A percentile compares a stretch with the other conserved stretches of the same genome.
These are phyloP conservation scores for Pristiophorus japonicus DNA, from an alignment of 2,113 vertebrate genomes.

Conservation along the genomic window DNA sequence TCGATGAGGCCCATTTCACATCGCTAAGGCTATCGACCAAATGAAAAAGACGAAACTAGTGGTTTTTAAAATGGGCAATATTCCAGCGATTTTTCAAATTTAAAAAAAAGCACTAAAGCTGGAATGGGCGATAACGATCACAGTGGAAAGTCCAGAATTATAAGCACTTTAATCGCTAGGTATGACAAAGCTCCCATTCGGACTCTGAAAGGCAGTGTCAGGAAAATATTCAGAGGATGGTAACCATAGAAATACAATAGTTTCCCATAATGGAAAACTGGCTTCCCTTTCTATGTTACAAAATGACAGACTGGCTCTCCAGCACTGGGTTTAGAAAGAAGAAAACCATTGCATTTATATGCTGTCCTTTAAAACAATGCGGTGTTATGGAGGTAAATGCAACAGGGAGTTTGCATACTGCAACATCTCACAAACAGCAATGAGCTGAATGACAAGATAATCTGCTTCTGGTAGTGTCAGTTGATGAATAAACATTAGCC, in stretches of 20 bases:
- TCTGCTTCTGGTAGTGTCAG: neutral
- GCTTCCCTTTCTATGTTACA: too few species aligned
- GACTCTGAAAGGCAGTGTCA: neutral
- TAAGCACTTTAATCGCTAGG: neutral
- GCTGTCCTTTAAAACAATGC: neutral
- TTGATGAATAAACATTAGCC: neutral
- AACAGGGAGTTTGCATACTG: neutral
- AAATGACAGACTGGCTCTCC: too few species aligned
- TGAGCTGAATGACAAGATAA: neutral
- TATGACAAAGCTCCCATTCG: neutral
- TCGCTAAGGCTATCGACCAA: too few species aligned
- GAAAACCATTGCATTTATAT: neutral
- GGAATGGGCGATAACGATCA: too few species aligned
- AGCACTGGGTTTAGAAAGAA: neutral
- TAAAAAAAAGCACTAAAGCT: too few species aligned
- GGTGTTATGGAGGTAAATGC: neutral
- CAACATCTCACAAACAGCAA: neutral
- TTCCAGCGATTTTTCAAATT: too few species aligned
- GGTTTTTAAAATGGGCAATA: too few species aligned
- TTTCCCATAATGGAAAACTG: too few species aligned
- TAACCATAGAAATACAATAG: slow-evolving; percentile 21
- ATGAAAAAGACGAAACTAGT: too few species aligned
- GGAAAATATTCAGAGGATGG: neutral
- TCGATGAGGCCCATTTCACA: too few species aligned
- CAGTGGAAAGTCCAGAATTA: neutral